Conservation (phyloP, 2,888 invertebrate genomes). For the Yponomeuta malinellus region DNA sequence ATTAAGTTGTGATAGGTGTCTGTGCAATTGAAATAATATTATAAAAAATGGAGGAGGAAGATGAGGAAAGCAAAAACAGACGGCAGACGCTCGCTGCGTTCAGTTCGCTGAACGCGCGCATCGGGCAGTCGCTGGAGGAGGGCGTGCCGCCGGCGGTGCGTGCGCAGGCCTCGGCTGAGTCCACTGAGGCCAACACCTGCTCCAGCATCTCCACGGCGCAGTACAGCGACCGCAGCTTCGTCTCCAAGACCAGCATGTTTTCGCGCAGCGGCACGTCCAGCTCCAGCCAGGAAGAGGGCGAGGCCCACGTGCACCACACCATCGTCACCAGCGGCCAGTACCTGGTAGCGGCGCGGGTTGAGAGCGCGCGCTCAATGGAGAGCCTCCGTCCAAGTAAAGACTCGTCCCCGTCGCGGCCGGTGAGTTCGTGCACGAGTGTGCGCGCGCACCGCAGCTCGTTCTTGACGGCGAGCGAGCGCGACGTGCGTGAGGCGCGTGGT, state of each 20-base stretch:
- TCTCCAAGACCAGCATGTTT: constrained; percentile 71
- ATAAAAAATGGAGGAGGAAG: constrained; percentile 59
- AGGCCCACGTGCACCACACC: constrained; percentile 71
- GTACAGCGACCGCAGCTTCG: constrained; percentile 66
- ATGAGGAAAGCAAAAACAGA: constrained; percentile 54
- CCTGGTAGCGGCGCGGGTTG: constrained; percentile 71
- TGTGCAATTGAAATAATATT: constrained; percentile 23
- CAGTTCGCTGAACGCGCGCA: constrained; percentile 51
- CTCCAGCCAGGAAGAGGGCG: constrained; percentile 82
- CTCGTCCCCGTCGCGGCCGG: constrained; percentile 70
- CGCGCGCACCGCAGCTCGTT: constrained; percentile 77
- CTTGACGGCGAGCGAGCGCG: constrained; percentile 79
- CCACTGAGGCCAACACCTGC: constrained; percentile 68
- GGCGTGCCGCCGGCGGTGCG: constrained; percentile 28
- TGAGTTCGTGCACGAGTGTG: constrained; percentile 67
- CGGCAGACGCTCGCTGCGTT: constrained; percentile 56
- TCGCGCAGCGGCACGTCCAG: constrained; percentile 79
- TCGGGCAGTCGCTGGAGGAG: constrained; percentile 34
- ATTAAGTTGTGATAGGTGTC: constrained; percentile 52
- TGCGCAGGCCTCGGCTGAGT: constrained; percentile 74
- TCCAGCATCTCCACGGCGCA: constrained; percentile 65
- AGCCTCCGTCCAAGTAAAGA: constrained; percentile 78
- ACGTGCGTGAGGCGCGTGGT: constrained; percentile 79
- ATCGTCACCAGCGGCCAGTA: constrained; percentile 69
- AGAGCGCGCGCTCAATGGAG: constrained; percentile 82